Conservation (phyloP, 1,140 invertebrate species). For the Nebria ingens region DNA sequence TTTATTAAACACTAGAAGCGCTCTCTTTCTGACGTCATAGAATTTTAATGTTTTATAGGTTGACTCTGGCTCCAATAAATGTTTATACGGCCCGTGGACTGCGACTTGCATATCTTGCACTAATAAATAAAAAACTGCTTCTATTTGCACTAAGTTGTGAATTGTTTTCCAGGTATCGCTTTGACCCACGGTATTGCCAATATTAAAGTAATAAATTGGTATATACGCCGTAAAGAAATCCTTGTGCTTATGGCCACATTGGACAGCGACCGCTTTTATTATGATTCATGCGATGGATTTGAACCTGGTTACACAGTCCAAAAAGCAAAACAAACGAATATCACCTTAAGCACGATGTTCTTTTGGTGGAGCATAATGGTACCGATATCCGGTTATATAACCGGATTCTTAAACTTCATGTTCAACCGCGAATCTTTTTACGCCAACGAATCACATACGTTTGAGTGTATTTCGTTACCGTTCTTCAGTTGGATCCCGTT, state of each 20-base stretch:
- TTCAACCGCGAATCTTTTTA: not conserved
- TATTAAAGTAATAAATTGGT: conserved; percentile 1
- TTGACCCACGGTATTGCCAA: not conserved
- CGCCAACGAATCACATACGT: not conserved
- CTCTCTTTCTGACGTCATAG: no score
- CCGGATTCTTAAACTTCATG: not conserved
- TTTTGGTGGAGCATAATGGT: not conserved
- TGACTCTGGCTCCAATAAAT: no score
- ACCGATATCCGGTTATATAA: not conserved
- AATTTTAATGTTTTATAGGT: no score
- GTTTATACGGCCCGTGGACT: no score
- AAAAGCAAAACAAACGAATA: not conserved
- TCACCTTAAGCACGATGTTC: not conserved
- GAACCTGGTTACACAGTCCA: not conserved
- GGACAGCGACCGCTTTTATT: not conserved
- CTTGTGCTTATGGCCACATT: not conserved
- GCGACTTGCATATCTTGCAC: no score
- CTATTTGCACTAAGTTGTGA: no score
- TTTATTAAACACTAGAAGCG: no score
- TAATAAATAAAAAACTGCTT: no score
- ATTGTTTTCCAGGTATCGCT: no score
- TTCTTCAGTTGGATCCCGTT: conserved; percentile 30
- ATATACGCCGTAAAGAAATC: not conserved
- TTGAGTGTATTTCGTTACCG: conserved; percentile 16
- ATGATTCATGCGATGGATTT: not conserved